Percentiles rank a stretch among this genome's conserved stretches.
phyloP scores from a whole-genome alignment of 1,140 invertebrate genomes.

The Drosophila nigrodunni region DNA sequence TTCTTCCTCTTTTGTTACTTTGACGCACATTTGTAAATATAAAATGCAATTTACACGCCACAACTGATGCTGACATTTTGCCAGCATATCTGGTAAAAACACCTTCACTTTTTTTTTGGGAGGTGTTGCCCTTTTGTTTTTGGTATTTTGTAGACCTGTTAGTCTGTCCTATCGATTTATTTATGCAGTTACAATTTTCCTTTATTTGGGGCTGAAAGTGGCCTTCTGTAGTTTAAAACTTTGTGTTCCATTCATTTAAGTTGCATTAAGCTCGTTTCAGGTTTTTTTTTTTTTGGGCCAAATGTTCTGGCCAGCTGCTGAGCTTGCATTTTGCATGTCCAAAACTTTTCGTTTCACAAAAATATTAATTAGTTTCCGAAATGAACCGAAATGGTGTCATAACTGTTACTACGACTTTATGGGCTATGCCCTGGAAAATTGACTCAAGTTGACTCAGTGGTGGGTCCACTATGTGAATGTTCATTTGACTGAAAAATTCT shows the following conservation, averaged over 20 bases:
- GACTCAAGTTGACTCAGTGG: not conserved
- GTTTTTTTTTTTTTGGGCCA: not conserved
- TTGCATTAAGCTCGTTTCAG: not conserved
- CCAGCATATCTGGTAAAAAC: conserved; percentile 7
- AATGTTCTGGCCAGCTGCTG: conserved; percentile 11
- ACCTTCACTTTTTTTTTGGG: conserved; percentile 18
- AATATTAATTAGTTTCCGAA: conserved; percentile 68
- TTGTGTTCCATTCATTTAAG: not conserved
- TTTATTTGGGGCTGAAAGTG: not conserved
- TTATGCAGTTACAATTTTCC: not conserved
- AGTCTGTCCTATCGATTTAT: not conserved
- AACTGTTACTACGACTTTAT: not conserved
- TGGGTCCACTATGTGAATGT: conserved; percentile 57
- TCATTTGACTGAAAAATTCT: conserved; percentile 67
- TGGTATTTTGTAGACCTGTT: not conserved
- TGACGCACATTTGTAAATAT: conserved; percentile 50
- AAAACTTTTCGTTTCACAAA: conserved; percentile 23
- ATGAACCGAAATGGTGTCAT: conserved; percentile 3
- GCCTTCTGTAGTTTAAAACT: not conserved
- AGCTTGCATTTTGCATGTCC: conserved; percentile 17
- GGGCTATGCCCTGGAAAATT: not conserved
- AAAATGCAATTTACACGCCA: conserved; percentile 46
- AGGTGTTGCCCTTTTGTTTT: not conserved
- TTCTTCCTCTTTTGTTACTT: conserved; percentile 42
- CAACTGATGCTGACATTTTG: conserved; percentile 48